These are phyloP conservation scores for Macrostomum lignano DNA, from an alignment of 1,140 invertebrate genomes.

Conservation along the genomic window DNA sequence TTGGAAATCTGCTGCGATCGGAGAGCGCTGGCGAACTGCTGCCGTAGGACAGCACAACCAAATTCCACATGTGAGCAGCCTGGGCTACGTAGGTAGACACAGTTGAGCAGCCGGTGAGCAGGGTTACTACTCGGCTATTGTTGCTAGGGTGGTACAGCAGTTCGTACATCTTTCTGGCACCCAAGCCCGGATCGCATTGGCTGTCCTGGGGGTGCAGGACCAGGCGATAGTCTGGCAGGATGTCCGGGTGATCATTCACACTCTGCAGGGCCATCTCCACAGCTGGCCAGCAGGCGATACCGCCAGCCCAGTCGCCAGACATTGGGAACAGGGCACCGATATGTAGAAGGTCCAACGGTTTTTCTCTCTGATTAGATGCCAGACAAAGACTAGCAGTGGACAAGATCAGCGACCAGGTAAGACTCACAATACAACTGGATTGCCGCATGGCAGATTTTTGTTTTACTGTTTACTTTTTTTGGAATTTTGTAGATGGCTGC, in stretches of 20 bases:
- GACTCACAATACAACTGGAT: too few relatives aligned
- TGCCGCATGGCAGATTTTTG: too few relatives aligned
- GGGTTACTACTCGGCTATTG: conserved; percentile 65
- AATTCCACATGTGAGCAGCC: conserved; percentile 97
- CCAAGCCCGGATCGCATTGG: conserved; percentile 86
- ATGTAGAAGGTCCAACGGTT: too few relatives aligned
- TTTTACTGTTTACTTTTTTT: too few relatives aligned
- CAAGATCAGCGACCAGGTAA: too few relatives aligned
- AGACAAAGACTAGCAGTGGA: too few relatives aligned
- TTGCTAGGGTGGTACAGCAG: conserved; percentile 57
- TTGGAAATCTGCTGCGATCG: conserved; percentile 77
- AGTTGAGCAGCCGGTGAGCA: conserved; percentile 71
- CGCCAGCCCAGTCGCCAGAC: conserved; percentile 51
- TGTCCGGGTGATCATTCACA: conserved; percentile 58
- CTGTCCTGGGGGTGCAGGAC: conserved; percentile 81
- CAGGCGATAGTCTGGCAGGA: conserved; percentile 64
- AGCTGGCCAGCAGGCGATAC: conserved; percentile 33
- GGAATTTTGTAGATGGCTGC: too few relatives aligned
- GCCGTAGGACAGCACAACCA: conserved; percentile 89
- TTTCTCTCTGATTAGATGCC: too few relatives aligned
- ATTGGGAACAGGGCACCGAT: conserved; percentile 94
- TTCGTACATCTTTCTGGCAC: conserved; percentile 90
- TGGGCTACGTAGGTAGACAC: conserved; percentile 97
- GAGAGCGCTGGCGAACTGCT: conserved; percentile 90
- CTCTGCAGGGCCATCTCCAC: conserved; percentile 74